These are phyloP conservation scores for Drosophila mayri DNA, from an alignment of 1,140 invertebrate genomes.

Conservation along the genomic window DNA sequence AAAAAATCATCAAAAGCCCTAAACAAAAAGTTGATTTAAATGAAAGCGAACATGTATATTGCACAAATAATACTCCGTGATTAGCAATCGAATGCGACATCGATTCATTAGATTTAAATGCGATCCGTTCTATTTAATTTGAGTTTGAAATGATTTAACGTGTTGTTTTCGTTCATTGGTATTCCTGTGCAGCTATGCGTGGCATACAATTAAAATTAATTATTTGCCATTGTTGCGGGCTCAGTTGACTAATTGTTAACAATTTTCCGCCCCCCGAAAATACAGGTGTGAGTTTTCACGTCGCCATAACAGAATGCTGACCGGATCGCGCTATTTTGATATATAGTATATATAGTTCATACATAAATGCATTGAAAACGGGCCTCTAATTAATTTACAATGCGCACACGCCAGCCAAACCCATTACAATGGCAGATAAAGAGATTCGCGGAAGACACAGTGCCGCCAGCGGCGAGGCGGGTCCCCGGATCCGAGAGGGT, in stretches of 20 bases:
- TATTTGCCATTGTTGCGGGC: constrained; percentile 68
- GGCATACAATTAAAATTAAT: constrained; percentile 64
- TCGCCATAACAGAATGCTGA: constrained; percentile 40
- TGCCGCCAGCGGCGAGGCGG: constrained; percentile 1
- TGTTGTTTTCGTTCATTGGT: constrained; percentile 30
- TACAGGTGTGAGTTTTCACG: constrained; percentile 45
- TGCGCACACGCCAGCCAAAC: constrained; percentile 56
- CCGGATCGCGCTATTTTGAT: constrained; percentile 37
- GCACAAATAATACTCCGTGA: constrained; percentile 10
- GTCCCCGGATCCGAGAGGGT: constrained; percentile 19
- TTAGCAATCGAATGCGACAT: constrained; percentile 34
- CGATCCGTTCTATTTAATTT: constrained; percentile 44
- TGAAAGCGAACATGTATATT: background rate
- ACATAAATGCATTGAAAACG: constrained; percentile 58
- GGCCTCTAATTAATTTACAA: constrained; percentile 79
- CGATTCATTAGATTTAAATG: constrained; percentile 33
- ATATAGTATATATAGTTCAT: constrained; percentile 19
- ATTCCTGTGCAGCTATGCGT: constrained; percentile 43
- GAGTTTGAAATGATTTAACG: constrained; percentile 33
- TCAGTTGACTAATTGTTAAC: constrained; percentile 77
- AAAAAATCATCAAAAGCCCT: background rate
- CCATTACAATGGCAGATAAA: constrained; percentile 53
- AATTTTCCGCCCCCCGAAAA: constrained; percentile 43
- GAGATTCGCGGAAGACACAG: constrained; percentile 27
- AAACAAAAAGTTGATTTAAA: constrained; percentile 12